phyloP scores from a whole-genome alignment of 2,888 invertebrate genomes.

The Caenorhabditis afra region DNA sequence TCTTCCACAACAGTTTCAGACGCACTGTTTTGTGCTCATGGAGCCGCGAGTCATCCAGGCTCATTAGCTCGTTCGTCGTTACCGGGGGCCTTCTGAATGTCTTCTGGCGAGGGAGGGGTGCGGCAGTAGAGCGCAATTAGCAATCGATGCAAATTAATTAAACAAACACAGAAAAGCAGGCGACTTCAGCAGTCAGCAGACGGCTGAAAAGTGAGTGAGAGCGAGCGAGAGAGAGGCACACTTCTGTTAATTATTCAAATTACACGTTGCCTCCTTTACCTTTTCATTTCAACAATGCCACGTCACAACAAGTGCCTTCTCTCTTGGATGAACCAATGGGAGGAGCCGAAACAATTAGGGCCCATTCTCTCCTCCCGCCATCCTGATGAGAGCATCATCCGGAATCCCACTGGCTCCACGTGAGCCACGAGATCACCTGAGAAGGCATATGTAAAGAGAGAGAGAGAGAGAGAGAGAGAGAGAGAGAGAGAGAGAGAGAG shows the following conservation, averaged over 20 bases:
- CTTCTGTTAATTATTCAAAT: constrained; percentile 20
- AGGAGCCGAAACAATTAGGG: constrained; percentile 8
- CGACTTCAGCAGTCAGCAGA: constrained; percentile 2
- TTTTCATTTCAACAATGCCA: not conserved
- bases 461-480: too few species aligned
- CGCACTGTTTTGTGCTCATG: too few species aligned
- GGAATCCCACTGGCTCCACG: not conserved
- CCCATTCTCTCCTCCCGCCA: not conserved
- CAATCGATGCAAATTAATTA: constrained; percentile 66
- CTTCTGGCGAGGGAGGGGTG: too few species aligned
- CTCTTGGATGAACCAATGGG: too few species aligned
- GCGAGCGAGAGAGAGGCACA: not conserved
- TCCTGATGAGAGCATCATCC: too few species aligned
- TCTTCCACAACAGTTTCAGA: too few species aligned
- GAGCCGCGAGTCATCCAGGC: constrained; percentile 4
- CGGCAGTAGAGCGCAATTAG: constrained; percentile 62
- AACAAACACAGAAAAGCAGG: constrained; percentile 35
- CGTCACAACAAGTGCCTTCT: not conserved
- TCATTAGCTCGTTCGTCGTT: constrained; percentile 46
- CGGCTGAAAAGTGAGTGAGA: not conserved
- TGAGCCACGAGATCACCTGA: constrained; percentile 22
- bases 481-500: too few species aligned
- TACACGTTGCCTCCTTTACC: not conserved
- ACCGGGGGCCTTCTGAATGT: constrained; percentile 30
- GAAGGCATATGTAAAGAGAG: too few species aligned